Base-by-base conservation (phyloP, 92 coral and sea anemone species). In the Porites divaricata region DNA sequence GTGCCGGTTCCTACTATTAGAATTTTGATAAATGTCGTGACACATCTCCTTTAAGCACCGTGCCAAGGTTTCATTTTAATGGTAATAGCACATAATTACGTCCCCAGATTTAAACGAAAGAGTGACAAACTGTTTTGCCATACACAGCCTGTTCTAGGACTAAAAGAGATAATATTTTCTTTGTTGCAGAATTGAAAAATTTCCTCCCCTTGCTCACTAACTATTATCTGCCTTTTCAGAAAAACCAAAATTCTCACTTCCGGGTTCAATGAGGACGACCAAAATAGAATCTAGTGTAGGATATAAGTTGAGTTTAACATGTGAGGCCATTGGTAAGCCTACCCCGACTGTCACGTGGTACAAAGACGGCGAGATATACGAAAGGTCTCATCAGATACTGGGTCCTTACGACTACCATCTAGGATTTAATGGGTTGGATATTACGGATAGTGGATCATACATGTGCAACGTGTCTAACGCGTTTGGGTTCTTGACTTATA, bases 391-490 rank as follows among this genome's bases (percentile, higher is more conserved):
- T 68, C 15, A 83, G 0, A 72, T 63, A 17, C 78, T 84, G 0
- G 83, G 86, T 76, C 70, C 73, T 19, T 88, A 83, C 75, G 54
- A 76, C 68, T 93, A 70, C 72, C 85, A 80, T 35, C 20, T 96
- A 13, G 6, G 17, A 12, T 59, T 96, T 52, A 61, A 28, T 24
- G 91, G 76, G 8, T 79, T 89, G 23, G 89, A 89, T 21, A 89
- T 94, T 1, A 10, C 13, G 0, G 94, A 96, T 67, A 49, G 67
- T 26, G 99, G 99, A 21, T 52, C 8, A 8, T 96, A 93, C 94
- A 78, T 64, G 14, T 96, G 99, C 67, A 89, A 91, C 71, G 99
- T 96, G 48, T 77, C 92, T 6, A 96, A 96, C 80, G 81, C 62
- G 45, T 80, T 80, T 76, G 99, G 98, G 4, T 89, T 86, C 88